Evolutionary conservation across 2,113 vertebrate species (phyloP).

Genomic region (Brachyhypopomus occidentalis): DNA sequence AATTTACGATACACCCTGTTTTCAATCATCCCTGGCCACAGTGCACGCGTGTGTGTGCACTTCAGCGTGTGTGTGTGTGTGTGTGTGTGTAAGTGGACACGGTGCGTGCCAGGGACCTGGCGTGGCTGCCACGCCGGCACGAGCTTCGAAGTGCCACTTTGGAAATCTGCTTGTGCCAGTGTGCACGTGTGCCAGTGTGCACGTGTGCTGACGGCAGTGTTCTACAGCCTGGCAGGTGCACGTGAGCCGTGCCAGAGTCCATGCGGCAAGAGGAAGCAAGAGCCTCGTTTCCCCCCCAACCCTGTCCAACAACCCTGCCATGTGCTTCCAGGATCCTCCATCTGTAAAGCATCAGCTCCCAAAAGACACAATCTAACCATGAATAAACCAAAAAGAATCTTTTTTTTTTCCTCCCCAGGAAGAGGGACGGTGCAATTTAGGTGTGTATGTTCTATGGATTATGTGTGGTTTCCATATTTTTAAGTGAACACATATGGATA

Average conservation of each 20-base stretch:
- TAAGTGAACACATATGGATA: background rate
- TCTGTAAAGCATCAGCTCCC: slow-evolving; percentile 37
- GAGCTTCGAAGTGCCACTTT: background rate
- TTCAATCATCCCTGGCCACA: slow-evolving; percentile 27
- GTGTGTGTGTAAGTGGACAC: slow-evolving; percentile 2
- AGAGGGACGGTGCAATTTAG: background rate
- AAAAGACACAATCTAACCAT: slow-evolving; percentile 25
- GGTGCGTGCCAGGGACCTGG: background rate
- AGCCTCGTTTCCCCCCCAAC: background rate
- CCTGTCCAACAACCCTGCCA: slow-evolving; percentile 25
- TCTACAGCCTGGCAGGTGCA: slow-evolving; percentile 27
- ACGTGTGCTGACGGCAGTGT: slow-evolving; percentile 24
- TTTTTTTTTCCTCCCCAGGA: background rate
- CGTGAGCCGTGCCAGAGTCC: background rate
- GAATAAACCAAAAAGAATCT: slow-evolving; percentile 2
- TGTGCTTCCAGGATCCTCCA: slow-evolving; percentile 44
- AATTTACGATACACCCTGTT: slow-evolving; percentile 41
- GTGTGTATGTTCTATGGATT: background rate
- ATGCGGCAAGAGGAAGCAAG: slow-evolving; percentile 25
- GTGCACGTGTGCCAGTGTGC: slow-evolving; percentile 12
- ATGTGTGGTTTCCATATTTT: background rate
- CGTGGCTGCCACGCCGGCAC: background rate
- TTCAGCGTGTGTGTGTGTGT: background rate
- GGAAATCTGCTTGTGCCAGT: slow-evolving; percentile 14
- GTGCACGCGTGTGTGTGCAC: slow-evolving; percentile 11